Conservation (phyloP, 2,113 vertebrate species). For the Ia io region DNA sequence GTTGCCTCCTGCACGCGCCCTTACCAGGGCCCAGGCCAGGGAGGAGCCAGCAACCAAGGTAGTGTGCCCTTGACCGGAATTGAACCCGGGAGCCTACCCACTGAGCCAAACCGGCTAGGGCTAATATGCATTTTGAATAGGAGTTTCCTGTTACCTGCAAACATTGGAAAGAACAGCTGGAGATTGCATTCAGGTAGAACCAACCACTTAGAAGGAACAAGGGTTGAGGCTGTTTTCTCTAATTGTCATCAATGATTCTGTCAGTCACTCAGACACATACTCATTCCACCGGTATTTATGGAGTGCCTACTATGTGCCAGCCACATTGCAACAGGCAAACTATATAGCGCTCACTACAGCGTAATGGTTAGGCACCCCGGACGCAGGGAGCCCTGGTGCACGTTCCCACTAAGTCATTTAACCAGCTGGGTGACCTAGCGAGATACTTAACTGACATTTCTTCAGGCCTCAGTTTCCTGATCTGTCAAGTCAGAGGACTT, state of each 20-base stretch:
- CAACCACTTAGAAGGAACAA: constrained; percentile 34
- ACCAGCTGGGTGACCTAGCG: background rate
- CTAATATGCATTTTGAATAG: constrained; percentile 43
- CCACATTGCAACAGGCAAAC: background rate
- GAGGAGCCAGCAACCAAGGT: no score
- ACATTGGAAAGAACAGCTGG: constrained; percentile 4
- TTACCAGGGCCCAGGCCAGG: no score
- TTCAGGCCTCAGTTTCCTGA: constrained; percentile 35
- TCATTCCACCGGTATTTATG: background rate
- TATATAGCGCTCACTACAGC: background rate
- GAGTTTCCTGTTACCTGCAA: constrained; percentile 48
- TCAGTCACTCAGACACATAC: background rate
- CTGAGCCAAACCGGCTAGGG: no score
- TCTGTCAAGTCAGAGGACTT: constrained; percentile 1
- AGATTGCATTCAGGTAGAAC: constrained; percentile 19
- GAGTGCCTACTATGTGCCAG: background rate
- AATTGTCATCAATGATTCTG: background rate
- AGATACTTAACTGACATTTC: background rate
- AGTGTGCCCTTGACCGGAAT: no score
- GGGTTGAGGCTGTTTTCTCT: constrained; percentile 14
- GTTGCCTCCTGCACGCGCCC: no score
- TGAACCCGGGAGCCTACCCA: no score
- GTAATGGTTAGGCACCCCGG: background rate
- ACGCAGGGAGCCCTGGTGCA: background rate
- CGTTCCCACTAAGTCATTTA: background rate